Percentiles rank a stretch among this genome's conserved stretches.
Evolutionary conservation across 2,113 vertebrate species (phyloP).

Genomic region (Stigmatopora nigra): DNA sequence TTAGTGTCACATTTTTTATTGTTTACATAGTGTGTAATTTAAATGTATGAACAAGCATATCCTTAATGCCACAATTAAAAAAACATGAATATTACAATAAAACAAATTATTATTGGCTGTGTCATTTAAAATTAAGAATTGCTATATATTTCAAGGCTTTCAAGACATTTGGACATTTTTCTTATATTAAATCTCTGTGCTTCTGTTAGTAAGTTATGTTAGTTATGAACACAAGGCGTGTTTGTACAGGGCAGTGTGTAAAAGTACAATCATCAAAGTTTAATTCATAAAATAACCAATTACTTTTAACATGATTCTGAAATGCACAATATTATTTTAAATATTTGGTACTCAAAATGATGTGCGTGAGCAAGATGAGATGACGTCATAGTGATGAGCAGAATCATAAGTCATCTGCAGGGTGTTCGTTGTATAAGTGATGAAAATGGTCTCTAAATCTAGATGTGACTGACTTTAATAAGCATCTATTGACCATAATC

Average conservation of each 20-base stretch:
- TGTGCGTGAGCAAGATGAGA: conserved; percentile 11
- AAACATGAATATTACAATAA: not conserved
- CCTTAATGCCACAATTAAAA: no score
- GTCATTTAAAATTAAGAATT: not conserved
- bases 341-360: conserved; percentile 7
- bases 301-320: not conserved
- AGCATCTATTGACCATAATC: conserved; percentile 61
- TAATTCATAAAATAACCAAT: not conserved
- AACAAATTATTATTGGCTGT: not conserved
- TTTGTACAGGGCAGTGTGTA: not conserved
- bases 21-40: no score
- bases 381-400: conserved; percentile 18
- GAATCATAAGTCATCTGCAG: conserved; percentile 19
- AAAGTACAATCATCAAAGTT: not conserved
- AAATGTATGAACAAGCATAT: no score
- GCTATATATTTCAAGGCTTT: not conserved
- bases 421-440: conserved; percentile 44
- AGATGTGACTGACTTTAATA: conserved; percentile 59
- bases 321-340: conserved; percentile 12
- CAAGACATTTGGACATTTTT: not conserved
- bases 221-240: not conserved
- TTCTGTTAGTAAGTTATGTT: no score
- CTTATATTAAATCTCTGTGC: not conserved
- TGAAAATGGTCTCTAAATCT: conserved; percentile 57
- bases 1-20: not conserved